These are phyloP conservation scores for Polyergus mexicanus DNA, from an alignment of 1,140 invertebrate genomes.

Conservation along the genomic window DNA sequence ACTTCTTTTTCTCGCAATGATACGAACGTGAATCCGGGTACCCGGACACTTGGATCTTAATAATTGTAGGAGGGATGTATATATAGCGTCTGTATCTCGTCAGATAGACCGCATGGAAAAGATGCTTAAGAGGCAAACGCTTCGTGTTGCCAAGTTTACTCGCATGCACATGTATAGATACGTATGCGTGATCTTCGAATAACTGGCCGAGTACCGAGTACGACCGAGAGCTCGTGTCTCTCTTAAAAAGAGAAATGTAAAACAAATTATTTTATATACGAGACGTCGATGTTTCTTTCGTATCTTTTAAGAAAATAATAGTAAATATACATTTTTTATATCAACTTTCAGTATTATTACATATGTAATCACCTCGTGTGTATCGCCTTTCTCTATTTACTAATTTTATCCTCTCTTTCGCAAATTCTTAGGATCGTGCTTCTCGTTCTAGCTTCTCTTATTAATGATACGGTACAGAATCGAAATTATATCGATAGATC, in stretches of 20 bases:
- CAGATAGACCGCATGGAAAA: constrained; percentile 45
- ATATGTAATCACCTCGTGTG: neutral
- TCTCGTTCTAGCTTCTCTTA: neutral
- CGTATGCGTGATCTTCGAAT: neutral
- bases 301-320: constrained; percentile 68
- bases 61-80: constrained; percentile 40
- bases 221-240: neutral
- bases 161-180: neutral
- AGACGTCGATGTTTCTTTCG: constrained; percentile 58
- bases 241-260: constrained; percentile 13
- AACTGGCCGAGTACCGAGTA: constrained; percentile 9
- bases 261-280: constrained; percentile 26
- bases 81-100: constrained; percentile 27
- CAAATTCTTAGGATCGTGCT: neutral
- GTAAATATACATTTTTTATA: constrained; percentile 69
- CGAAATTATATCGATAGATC: neutral
- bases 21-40: neutral
- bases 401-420: neutral
- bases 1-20: neutral
- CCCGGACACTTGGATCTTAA: constrained; percentile 14
- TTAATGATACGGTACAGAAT: neutral
- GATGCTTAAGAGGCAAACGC: constrained; percentile 41
- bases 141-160: constrained; percentile 28
- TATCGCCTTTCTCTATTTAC: neutral
- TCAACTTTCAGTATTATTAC: constrained; percentile 16